Evolutionary conservation across 2,113 vertebrate genomes (phyloP), one percentile per base, ranked within the genome.

Genomic region (Verasper variegatus): DNA sequence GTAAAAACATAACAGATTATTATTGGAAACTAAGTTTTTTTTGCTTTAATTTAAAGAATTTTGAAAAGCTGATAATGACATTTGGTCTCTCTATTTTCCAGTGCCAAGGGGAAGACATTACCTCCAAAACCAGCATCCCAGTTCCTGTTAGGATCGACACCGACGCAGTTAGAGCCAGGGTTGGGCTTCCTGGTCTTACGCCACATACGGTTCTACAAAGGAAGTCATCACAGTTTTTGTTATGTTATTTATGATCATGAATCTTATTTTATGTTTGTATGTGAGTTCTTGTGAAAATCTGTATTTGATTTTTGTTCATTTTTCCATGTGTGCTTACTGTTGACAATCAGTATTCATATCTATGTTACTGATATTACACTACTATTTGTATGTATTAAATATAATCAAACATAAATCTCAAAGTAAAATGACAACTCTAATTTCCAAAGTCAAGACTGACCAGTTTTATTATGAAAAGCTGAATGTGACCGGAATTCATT

Each of bases 71-170:
- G 14, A 47, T 40, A 11, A 40, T 40, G 37, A 40, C 45, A 47
- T 15, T 15, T 12, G 45, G 45, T 14, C 45, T 31, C 4, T 31
- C 5, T 31, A 14, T 47, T 47, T 4, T 31, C 31, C 31, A 31
- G 31, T 31, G 31, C 10, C 35, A 37, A 10, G 35, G 35, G 49
- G 20, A 40, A 51, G 8, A 26, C 3, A 6, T 85, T 92, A 98
- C 97, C 95, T 96, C 96, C 96, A 82, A 96, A 98, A 0, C 95
- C 96, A 0, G 94, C 93, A 0, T 94, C 94, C 96, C 96, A 97
- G 71, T 97, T 98, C 47, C 97, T 88, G 93, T 98, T 98, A 82
- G 97, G 96, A 67, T 98, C 97, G 14, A 97, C 96, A 0, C 97
- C 97, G 0, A 93, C 14, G 20, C 96, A 97, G 51, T 0, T 55